Conservation (phyloP, 1,140 invertebrate species). For the Drosophila sp. region DNA sequence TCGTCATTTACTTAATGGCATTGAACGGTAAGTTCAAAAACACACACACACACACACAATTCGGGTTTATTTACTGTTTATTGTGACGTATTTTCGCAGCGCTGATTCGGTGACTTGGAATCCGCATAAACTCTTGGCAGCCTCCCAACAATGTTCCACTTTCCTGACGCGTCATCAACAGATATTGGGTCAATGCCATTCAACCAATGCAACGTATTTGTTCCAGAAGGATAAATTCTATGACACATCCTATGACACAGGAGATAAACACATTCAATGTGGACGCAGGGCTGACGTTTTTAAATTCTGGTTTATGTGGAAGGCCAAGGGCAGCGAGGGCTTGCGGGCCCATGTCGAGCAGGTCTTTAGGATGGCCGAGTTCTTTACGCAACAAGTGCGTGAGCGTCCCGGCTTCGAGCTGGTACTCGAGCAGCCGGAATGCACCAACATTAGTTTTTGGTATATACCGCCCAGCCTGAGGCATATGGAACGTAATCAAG, state of each 20-base stretch:
- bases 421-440: slow-evolving; percentile 92
- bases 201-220: slow-evolving; percentile 92
- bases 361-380: slow-evolving; percentile 89
- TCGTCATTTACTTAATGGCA: slow-evolving; percentile 90
- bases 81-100: slow-evolving; percentile 84
- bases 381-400: slow-evolving; percentile 88
- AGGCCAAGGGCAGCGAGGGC: slow-evolving; percentile 93
- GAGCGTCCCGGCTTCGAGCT: slow-evolving; percentile 89
- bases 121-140: slow-evolving; percentile 99
- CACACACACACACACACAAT: background rate
- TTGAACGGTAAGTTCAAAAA: slow-evolving; percentile 86
- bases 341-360: slow-evolving; percentile 91
- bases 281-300: slow-evolving; percentile 96
- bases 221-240: slow-evolving; percentile 99
- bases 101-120: slow-evolving; percentile 99
- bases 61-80: background rate
- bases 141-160: slow-evolving; percentile 98
- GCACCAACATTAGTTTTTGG: slow-evolving; percentile 98
- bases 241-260: slow-evolving; percentile 94
- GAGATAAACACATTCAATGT: slow-evolving; percentile 95
- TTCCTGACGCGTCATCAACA: slow-evolving; percentile 90
- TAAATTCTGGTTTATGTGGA: slow-evolving; percentile 99
- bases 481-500: slow-evolving; percentile 84
- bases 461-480: slow-evolving; percentile 93
- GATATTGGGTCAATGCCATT: slow-evolving; percentile 87